These are phyloP conservation scores for Hippocampus kuda DNA, from an alignment of 2,797 vertebrate genomes.

Conservation along the genomic window DNA sequence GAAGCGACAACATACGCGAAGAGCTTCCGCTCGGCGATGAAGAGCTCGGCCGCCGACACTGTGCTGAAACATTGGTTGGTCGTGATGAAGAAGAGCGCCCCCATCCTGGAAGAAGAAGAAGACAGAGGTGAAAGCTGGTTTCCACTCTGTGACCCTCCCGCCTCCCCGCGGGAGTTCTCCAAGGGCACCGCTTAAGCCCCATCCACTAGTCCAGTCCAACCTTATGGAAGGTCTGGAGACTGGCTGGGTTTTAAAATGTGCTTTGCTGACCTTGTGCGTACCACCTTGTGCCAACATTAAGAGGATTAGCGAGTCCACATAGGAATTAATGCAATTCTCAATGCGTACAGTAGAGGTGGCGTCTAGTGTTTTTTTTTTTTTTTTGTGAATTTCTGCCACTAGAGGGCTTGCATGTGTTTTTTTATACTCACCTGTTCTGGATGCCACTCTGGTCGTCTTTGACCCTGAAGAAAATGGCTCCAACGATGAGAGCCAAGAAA, in stretches of 20 bases:
- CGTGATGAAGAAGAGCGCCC: constrained; percentile 85
- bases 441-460: constrained; percentile 71
- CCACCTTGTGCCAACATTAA: constrained; percentile 47
- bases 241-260: constrained; percentile 17
- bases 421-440: constrained; percentile 81
- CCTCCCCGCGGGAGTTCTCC: too few relatives aligned
- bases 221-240: too few relatives aligned
- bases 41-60: constrained; percentile 80
- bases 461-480: constrained; percentile 80
- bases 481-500: constrained; percentile 78
- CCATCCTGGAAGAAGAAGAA: constrained; percentile 63
- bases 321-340: constrained; percentile 14
- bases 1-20: constrained; percentile 72
- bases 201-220: constrained; percentile 9
- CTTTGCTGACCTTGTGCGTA: constrained; percentile 34
- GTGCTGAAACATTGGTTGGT: constrained; percentile 90
- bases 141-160: neutral
- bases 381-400: neutral
- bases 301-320: constrained; percentile 38
- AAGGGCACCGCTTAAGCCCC: constrained; percentile 3
- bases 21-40: constrained; percentile 82
- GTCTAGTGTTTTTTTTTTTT: neutral
- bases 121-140: neutral
- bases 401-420: neutral
- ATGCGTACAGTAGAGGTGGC: neutral